Conservation (phyloP, 2,113 vertebrate genomes). For the Albula goreensis region DNA sequence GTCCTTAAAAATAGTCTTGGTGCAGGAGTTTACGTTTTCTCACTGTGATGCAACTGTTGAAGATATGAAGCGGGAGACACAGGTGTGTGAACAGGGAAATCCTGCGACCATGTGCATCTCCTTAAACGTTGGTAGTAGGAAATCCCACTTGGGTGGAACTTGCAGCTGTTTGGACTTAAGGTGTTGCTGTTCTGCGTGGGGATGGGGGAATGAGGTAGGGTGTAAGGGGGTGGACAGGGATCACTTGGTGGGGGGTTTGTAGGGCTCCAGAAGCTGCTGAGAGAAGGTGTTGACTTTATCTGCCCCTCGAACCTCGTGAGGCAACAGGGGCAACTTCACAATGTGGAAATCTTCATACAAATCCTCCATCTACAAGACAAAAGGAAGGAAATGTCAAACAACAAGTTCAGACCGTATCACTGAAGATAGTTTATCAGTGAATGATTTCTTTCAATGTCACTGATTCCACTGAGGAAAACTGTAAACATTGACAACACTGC, state of each 20-base stretch:
- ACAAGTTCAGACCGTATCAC: neutral
- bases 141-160: neutral
- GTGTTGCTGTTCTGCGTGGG: slow-evolving; percentile 37
- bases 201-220: slow-evolving; percentile 5
- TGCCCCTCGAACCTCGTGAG: slow-evolving; percentile 86
- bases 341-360: slow-evolving; percentile 96
- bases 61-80: neutral
- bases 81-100: neutral
- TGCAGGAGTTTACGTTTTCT: neutral
- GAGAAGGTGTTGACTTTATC: slow-evolving; percentile 93
- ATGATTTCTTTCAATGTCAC: neutral
- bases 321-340: slow-evolving; percentile 86
- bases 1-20: neutral
- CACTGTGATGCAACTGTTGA: neutral
- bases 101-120: neutral
- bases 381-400: neutral
- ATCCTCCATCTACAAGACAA: slow-evolving; percentile 83
- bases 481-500: neutral
- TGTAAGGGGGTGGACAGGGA: slow-evolving; percentile 39
- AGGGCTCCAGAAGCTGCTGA: slow-evolving; percentile 86
- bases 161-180: slow-evolving; percentile 27
- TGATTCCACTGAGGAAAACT: neutral
- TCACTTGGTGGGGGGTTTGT: slow-evolving; percentile 83
- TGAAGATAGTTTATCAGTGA: neutral
- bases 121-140: neutral